Evolutionary conservation across 1,140 invertebrate species (phyloP).

Genomic region (Sogatella furcifera): DNA sequence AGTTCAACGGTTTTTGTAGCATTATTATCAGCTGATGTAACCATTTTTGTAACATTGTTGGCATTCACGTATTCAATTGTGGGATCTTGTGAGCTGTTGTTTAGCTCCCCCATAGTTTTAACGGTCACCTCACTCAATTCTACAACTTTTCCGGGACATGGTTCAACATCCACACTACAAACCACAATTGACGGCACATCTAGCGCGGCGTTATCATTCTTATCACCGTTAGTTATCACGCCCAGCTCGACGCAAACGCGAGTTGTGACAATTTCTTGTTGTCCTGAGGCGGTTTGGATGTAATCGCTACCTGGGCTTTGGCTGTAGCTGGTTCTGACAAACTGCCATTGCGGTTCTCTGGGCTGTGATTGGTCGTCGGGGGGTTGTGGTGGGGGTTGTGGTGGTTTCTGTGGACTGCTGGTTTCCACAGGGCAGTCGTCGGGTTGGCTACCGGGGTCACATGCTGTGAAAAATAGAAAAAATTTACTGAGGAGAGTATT

Average conservation of each 20-base stretch:
- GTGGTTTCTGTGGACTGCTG: too few species aligned
- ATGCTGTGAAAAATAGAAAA: too few species aligned
- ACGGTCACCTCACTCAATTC: conserved; percentile 1
- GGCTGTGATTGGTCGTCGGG: too few species aligned
- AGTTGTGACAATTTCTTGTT: conserved; percentile 24
- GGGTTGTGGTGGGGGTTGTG: too few species aligned
- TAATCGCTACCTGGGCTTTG: conserved; percentile 11
- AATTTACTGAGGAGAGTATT: too few species aligned
- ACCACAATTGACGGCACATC: conserved; percentile 23
- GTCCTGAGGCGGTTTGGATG: background rate
- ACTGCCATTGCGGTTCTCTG: background rate
- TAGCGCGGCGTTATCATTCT: conserved; percentile 13
- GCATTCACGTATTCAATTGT: background rate
- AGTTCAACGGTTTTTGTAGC: background rate
- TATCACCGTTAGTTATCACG: conserved; percentile 19
- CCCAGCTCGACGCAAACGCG: conserved; percentile 27
- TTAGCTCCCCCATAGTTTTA: background rate
- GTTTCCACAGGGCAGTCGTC: too few species aligned
- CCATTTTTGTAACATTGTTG: conserved; percentile 9
- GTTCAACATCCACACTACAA: conserved; percentile 30
- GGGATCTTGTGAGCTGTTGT: background rate
- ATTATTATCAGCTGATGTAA: conserved; percentile 14
- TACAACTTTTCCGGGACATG: conserved; percentile 10
- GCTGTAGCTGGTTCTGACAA: conserved; percentile 14
- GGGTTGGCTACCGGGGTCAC: too few species aligned